Evolutionary conservation across 1,140 invertebrate species (phyloP), one percentile per base, ranked within the genome.

Genomic region (Pseudachorutes palmiensis): DNA sequence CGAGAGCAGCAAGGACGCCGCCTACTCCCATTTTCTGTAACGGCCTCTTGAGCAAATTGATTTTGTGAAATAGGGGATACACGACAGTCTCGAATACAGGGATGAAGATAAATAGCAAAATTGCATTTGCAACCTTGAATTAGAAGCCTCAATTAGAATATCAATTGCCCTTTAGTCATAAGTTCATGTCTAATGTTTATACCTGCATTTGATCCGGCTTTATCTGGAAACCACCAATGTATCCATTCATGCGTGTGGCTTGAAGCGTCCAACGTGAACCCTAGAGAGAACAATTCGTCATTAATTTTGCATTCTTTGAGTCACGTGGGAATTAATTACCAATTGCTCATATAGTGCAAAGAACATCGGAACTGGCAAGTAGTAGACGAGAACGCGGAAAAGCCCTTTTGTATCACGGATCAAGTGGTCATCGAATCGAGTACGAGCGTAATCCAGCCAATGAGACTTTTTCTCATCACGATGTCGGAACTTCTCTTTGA

Each of bases 211-310:
- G 83, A 71, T 84, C 83, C 0, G 82, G 81, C 59, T 81, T 75
- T 26, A 84, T 68, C 12, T 58, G 67, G 45, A 29, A 60, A 22
- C 68, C 66, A 66, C 76, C 74, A 29, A 84, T 63, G 29, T 76
- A 57, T 36, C 83, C 82, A 75, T 82, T 76, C 80, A 85, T 81
- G 67, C 80, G 73, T 9, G 78, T 79, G 33, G 83, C 84, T 76
- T 86, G 84, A 30, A 84, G 74, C 14, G 82, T 83, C 84, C 84
- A 86, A 68, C 81, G 74, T 24, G 84, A 85, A 9, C 83, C 84
- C 79, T 82, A 69, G 12, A 30, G 14, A 29, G 5, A 58, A 29
- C 24, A 12, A 24, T 5, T 29, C 5, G 22, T 22, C 5, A 22
- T 24, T 29, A 61, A 30, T 5, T 36, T 61, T 9, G 19, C 19